A percentile compares a stretch with the other conserved stretches of the same genome.
Conservation (phyloP, 2,113 vertebrate species). For the Eleginops maclovinus region DNA sequence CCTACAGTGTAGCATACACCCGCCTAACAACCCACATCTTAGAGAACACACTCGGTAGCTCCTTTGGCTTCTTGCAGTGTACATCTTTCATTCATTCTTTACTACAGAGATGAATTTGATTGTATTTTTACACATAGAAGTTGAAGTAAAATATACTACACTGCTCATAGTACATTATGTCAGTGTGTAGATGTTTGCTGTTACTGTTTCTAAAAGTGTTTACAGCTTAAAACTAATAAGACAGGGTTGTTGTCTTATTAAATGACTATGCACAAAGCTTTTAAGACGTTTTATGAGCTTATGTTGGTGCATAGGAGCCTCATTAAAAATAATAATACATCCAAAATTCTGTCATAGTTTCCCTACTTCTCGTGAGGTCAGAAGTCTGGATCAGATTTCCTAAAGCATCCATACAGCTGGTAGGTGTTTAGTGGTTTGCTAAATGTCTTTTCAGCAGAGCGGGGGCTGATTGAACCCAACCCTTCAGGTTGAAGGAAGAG, state of each 20-base stretch:
- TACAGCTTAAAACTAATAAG: not conserved
- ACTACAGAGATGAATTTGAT: not conserved
- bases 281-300: not conserved
- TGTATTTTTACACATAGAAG: not conserved
- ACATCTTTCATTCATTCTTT: conserved; percentile 1
- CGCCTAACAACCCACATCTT: not conserved
- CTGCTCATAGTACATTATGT: not conserved
- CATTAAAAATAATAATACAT: not conserved
- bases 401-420: conserved; percentile 11
- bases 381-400: conserved; percentile 15
- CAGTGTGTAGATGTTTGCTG: not conserved
- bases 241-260: not conserved
- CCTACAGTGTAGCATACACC: conserved; percentile 39
- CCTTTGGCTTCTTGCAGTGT: not conserved
- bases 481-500: conserved; percentile 12
- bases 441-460: conserved; percentile 14
- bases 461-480: not conserved
- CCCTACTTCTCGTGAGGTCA: not conserved
- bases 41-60: conserved; percentile 8
- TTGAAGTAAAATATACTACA: not conserved
- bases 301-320: not conserved
- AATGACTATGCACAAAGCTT: not conserved
- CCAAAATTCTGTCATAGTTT: not conserved
- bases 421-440: conserved; percentile 13
- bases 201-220: not conserved